Conservation (phyloP, 2,113 vertebrate genomes). For the Neotoma lepida region DNA sequence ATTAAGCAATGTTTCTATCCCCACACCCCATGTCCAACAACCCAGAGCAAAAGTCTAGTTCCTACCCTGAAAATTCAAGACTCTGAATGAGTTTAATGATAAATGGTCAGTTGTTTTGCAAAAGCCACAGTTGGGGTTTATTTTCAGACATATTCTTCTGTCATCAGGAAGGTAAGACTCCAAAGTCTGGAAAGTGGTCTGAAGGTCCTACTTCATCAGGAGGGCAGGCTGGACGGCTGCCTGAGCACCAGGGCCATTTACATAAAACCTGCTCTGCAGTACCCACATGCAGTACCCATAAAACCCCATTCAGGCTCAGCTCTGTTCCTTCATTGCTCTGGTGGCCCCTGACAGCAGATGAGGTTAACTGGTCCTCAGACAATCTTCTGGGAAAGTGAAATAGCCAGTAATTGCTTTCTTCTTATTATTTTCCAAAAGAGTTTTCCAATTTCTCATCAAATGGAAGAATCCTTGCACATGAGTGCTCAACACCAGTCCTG, state of each 20-base stretch:
- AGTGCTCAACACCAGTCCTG: background rate
- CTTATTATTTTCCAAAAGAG: background rate
- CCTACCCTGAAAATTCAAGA: conserved; percentile 19
- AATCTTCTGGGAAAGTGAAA: conserved; percentile 48
- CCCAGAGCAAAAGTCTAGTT: background rate
- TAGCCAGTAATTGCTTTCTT: conserved; percentile 2
- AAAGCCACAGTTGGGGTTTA: background rate
- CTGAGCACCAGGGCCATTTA: background rate
- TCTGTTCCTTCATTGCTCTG: background rate
- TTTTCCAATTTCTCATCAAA: conserved; percentile 43
- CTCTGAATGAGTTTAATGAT: background rate
- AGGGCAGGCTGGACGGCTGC: background rate
- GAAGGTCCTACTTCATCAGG: background rate
- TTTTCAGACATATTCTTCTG: background rate
- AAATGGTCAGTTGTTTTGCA: background rate
- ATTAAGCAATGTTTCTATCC: background rate
- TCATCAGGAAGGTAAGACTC: background rate
- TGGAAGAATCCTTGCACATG: background rate
- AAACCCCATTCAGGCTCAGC: background rate
- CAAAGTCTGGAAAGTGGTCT: background rate
- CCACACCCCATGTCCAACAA: background rate
- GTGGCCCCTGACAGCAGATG: background rate
- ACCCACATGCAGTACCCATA: background rate
- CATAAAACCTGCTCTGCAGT: background rate
- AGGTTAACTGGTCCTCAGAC: conserved; percentile 1